Evolutionary conservation across 2,888 invertebrate species (phyloP).

Genomic region (Limenitis camilla): DNA sequence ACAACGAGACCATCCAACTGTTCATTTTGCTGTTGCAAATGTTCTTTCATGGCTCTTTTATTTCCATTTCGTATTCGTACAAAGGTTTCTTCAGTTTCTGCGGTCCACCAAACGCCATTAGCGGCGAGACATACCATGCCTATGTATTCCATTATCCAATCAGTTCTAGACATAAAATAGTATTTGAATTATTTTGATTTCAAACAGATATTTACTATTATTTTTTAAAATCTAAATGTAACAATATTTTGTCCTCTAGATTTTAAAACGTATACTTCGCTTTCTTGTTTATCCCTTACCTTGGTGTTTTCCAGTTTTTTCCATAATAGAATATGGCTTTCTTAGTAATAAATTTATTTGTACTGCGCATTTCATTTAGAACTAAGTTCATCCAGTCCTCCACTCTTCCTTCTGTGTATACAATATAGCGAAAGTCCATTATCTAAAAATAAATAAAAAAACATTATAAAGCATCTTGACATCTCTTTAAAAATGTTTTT

Average conservation of each 20-base stretch:
- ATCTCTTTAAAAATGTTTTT: slow-evolving; percentile 4
- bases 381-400: slow-evolving; percentile 95
- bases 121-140: slow-evolving; percentile 91
- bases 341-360: slow-evolving; percentile 89
- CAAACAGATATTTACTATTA: too few species aligned
- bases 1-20: slow-evolving; percentile 90
- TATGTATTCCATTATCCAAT: slow-evolving; percentile 92
- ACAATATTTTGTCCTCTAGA: too few species aligned
- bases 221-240: too few species aligned
- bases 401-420: slow-evolving; percentile 85
- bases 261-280: background rate
- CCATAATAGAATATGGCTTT: slow-evolving; percentile 92
- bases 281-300: slow-evolving; percentile 49
- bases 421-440: slow-evolving; percentile 85
- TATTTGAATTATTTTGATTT: background rate
- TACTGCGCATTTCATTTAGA: slow-evolving; percentile 86
- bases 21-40: slow-evolving; percentile 83
- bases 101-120: slow-evolving; percentile 97
- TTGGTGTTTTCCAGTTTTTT: slow-evolving; percentile 77
- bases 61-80: slow-evolving; percentile 78
- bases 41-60: slow-evolving; percentile 93
- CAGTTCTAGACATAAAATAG: slow-evolving; percentile 70
- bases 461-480: background rate
- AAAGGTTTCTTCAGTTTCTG: slow-evolving; percentile 94
- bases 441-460: slow-evolving; percentile 39